Evolutionary conservation across 2,113 vertebrate genomes (phyloP).

Genomic region (Anolis carolinensis): DNA sequence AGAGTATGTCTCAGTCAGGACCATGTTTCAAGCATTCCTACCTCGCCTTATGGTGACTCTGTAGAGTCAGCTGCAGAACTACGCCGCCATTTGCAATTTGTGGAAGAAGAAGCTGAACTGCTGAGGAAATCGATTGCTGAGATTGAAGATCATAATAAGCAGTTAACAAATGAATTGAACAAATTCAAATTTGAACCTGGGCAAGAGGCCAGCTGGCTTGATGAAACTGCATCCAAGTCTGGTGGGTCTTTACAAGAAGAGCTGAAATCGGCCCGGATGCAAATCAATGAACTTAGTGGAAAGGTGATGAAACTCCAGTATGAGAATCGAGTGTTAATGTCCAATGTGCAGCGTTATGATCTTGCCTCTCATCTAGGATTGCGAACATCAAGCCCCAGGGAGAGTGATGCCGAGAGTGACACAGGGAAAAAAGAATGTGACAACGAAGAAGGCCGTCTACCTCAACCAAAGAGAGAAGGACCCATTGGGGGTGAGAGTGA

Average conservation of each 20-base stretch:
- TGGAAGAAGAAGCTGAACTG: slow-evolving; percentile 96
- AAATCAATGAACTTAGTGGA: slow-evolving; percentile 91
- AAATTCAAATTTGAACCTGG: slow-evolving; percentile 90
- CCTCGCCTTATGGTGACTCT: slow-evolving; percentile 88
- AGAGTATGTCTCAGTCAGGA: slow-evolving; percentile 87
- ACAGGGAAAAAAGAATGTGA: slow-evolving; percentile 84
- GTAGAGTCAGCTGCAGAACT: slow-evolving; percentile 89
- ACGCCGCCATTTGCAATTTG: slow-evolving; percentile 93
- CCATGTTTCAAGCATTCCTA: slow-evolving; percentile 88
- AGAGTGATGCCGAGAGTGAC: slow-evolving; percentile 88
- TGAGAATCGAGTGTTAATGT: slow-evolving; percentile 93
- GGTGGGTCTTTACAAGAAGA: slow-evolving; percentile 85
- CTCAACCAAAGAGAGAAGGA: slow-evolving; percentile 91
- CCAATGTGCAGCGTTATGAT: slow-evolving; percentile 90
- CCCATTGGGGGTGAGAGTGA: slow-evolving; percentile 95
- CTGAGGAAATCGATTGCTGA: slow-evolving; percentile 93
- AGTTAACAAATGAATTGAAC: slow-evolving; percentile 91
- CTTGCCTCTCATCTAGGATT: slow-evolving; percentile 86
- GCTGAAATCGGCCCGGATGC: slow-evolving; percentile 87
- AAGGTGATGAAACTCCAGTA: slow-evolving; percentile 97
- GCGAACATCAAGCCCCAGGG: slow-evolving; percentile 84
- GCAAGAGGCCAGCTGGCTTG: slow-evolving; percentile 72
- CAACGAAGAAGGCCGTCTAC: slow-evolving; percentile 79
- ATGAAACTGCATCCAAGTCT: slow-evolving; percentile 52
- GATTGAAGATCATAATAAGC: slow-evolving; percentile 95